Evolutionary conservation across 1,140 invertebrate genomes (phyloP), one percentile per base, ranked within the genome.

Genomic region (Pogonognathellus flavescens): DNA sequence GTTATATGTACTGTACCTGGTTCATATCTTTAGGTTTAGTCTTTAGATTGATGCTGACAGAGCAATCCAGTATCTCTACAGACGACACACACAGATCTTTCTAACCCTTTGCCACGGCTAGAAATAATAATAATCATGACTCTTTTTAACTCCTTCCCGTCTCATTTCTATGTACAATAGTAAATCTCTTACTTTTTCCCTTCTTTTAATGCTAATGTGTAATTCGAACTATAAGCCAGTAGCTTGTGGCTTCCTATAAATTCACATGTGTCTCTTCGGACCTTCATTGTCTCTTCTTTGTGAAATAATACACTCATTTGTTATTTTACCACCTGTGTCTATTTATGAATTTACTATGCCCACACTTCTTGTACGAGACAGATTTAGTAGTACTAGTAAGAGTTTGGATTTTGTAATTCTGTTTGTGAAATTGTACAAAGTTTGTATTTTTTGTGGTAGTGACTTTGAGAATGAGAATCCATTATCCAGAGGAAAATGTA

Each of bases 111-210:
- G 11, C 7, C 20, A 66, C 25, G 62, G 1, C 41, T 49, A 50
- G 14, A 76, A 76, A 76, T 41, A 76, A 76, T 72, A n/a, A 31
- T 49, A n/a, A 14, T 57, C 2, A 72, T 76, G 22, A 50, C 18
- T 76, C 70, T 76, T 76, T 18, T 76, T 76, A 18, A 66, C 62
- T 66, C 22, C 22, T 66, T 66, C 9, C 62, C 62, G 22, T 66
- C 62, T 14, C 22, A 66, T 66, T 10, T 66, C 11, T 11, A 13
- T 66, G 20, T 13, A 1, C 13, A 25, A 53, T 8, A 62, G 13
- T 66, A 20, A 11, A 66, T 66, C 22, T 66, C 31, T 0, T 16
- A 49, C 25, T n/a, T 25, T 16, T 25, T 11, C 7, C 25, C 16
- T 50, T 72, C 22, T 22, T 31, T 41, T 41, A 41, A 41, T 41